These are phyloP conservation scores for Pipistrellus pipistrellus DNA, from an alignment of 2,797 vertebrate genomes.

Conservation along the genomic window DNA sequence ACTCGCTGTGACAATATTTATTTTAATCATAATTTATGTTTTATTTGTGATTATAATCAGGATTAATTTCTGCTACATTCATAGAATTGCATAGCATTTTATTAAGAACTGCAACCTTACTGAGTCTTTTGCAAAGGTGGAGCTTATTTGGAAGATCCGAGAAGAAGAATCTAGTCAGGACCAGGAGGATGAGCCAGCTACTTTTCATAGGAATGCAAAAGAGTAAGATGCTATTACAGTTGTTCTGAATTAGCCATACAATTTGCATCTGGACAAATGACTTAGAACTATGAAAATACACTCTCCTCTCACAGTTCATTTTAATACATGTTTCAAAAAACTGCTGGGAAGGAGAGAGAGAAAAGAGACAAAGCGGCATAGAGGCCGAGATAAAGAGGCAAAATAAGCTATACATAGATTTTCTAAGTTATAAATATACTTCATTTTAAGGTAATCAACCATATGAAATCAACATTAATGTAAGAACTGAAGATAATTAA, in stretches of 20 bases:
- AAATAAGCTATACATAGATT: not conserved
- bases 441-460: not conserved
- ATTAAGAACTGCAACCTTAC: not conserved
- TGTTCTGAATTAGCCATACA: constrained; percentile 20
- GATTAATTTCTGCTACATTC: not conserved
- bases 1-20: not conserved
- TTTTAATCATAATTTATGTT: constrained; percentile 6
- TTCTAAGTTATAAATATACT: not conserved
- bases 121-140: not conserved
- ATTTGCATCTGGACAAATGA: constrained; percentile 53
- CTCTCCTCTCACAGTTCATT: not conserved
- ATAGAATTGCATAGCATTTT: not conserved
- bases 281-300: constrained; percentile 45
- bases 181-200: not conserved
- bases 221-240: constrained; percentile 37
- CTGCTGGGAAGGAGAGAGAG: not conserved
- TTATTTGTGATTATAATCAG: not conserved
- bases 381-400: not conserved
- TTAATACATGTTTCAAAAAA: constrained; percentile 6
- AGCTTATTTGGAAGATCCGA: not conserved
- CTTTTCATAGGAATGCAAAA: constrained; percentile 55
- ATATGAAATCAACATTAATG: not conserved
- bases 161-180: not conserved
- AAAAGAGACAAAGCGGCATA: not conserved
- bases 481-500: constrained; percentile 1